Percentiles rank a stretch among this genome's conserved stretches.
Evolutionary conservation across 1,140 invertebrate species (phyloP).

Genomic region (Atta cephalotes): DNA sequence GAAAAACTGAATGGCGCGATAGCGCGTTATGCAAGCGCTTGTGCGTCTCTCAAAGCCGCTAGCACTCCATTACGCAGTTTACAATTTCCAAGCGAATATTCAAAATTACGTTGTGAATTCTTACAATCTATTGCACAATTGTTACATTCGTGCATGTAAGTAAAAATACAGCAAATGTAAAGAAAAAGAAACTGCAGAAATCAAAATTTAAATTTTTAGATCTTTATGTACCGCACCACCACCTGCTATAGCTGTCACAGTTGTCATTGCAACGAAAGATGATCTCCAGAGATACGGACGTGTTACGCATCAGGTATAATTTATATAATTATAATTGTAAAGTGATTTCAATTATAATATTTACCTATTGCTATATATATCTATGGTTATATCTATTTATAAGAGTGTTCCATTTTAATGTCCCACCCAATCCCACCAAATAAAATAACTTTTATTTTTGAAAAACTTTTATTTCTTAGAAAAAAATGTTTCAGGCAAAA

Average conservation of each 20-base stretch:
- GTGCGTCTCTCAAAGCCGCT: conserved; percentile 91
- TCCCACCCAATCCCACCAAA: too few species aligned
- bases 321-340: conserved; percentile 9
- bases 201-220: conserved; percentile 77
- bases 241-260: conserved; percentile 94
- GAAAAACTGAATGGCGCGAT: conserved; percentile 88
- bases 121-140: conserved; percentile 92
- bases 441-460: too few species aligned
- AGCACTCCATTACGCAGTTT: conserved; percentile 89
- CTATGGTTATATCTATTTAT: too few species aligned
- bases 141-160: conserved; percentile 89
- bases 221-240: conserved; percentile 96
- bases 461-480: too few species aligned
- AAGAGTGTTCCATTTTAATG: too few species aligned
- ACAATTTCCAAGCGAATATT: conserved; percentile 93
- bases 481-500: too few species aligned
- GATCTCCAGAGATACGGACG: conserved; percentile 94
- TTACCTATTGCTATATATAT: neutral
- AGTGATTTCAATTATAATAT: neutral
- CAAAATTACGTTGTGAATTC: conserved; percentile 91
- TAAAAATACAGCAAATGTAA: neutral
- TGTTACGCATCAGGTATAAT: conserved; percentile 90
- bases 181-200: neutral
- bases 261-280: conserved; percentile 92
- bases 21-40: conserved; percentile 88